Percentiles rank a stretch among this genome's conserved stretches.
Evolutionary conservation across 2,113 vertebrate genomes (phyloP).

Genomic region (Solenodon paradoxus): DNA sequence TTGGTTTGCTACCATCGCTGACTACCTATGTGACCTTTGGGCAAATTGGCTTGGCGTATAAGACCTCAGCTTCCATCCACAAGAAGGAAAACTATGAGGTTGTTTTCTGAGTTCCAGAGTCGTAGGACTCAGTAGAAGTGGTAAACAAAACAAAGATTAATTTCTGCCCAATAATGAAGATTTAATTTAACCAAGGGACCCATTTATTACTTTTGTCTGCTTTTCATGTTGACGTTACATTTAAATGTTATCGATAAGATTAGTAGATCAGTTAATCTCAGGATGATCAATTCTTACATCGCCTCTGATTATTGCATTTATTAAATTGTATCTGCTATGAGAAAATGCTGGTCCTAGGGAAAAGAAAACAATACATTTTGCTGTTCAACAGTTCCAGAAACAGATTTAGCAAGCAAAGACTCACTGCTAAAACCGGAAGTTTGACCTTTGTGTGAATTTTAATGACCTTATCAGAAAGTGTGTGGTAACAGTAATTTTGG

Average conservation of each 20-base stretch:
- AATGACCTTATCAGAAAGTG: constrained; percentile 14
- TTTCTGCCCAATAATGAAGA: background rate
- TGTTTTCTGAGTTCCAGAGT: background rate
- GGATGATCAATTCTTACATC: background rate
- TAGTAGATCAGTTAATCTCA: background rate
- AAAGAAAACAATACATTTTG: background rate
- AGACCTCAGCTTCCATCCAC: background rate
- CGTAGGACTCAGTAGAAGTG: rapidly evolving
- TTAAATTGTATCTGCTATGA: background rate
- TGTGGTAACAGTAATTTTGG: background rate
- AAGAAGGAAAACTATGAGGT: background rate
- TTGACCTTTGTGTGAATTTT: background rate
- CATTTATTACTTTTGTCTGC: background rate
- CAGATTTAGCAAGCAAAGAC: background rate
- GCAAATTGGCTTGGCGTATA: background rate
- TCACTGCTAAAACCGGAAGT: background rate
- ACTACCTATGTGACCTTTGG: background rate
- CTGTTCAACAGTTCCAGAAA: background rate
- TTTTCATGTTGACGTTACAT: background rate
- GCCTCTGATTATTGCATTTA: background rate
- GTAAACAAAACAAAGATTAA: background rate
- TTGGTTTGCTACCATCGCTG: background rate
- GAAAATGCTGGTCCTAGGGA: background rate
- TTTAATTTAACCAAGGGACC: background rate
- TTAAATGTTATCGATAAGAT: background rate